Conservation (phyloP, 2,888 invertebrate species). For the Eilema caniola region DNA sequence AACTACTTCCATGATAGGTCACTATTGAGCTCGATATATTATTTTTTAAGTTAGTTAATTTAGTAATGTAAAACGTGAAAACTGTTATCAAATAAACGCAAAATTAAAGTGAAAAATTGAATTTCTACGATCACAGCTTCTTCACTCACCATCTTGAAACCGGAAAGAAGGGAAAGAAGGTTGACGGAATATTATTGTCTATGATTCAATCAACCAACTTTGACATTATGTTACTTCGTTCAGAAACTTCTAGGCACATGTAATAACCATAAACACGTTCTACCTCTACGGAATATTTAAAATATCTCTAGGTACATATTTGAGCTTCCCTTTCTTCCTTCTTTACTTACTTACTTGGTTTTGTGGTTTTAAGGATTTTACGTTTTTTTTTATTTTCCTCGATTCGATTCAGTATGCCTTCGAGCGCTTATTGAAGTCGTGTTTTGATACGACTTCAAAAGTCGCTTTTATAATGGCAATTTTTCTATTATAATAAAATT, state of each 20-base stretch:
- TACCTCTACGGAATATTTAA: too few species aligned
- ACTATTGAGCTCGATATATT: background rate
- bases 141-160: conserved; percentile 84
- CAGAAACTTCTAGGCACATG: conserved; percentile 13
- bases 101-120: conserved; percentile 20
- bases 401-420: too few species aligned
- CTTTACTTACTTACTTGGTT: too few species aligned
- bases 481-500: too few species aligned
- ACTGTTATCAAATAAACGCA: background rate
- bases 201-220: conserved; percentile 41
- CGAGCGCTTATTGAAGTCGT: too few species aligned
- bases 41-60: background rate
- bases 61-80: background rate
- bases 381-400: too few species aligned
- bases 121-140: conserved; percentile 28
- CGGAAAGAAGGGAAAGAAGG: conserved; percentile 82
- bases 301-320: too few species aligned
- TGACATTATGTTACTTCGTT: conserved; percentile 38
- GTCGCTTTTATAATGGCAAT: too few species aligned
- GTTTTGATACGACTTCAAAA: too few species aligned
- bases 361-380: too few species aligned
- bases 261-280: too few species aligned
- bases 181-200: conserved; percentile 54
- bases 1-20: background rate
- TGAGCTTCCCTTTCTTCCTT: too few species aligned